phyloP scores from a whole-genome alignment of 2,888 invertebrate genomes.

The Athalia rosae region DNA sequence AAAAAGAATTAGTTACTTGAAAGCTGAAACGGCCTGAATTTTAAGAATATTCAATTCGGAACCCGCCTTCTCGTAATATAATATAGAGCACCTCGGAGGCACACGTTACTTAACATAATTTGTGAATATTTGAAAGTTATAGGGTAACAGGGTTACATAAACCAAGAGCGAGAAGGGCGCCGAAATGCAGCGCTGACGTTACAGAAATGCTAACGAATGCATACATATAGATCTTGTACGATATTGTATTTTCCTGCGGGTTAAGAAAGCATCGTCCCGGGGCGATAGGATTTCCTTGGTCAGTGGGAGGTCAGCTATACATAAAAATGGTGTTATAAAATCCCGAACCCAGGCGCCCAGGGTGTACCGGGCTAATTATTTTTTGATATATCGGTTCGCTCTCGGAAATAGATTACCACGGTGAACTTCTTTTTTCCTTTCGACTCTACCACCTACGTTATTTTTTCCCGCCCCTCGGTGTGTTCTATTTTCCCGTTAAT shows the following conservation, averaged over 20 bases:
- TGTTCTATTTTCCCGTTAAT: conserved; percentile 1
- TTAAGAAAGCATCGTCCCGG: conserved; percentile 10
- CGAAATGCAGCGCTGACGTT: not conserved
- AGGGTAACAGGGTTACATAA: too few species aligned
- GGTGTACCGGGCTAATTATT: conserved; percentile 58
- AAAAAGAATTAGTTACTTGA: too few species aligned
- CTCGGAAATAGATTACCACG: conserved; percentile 58
- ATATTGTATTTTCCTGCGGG: conserved; percentile 11
- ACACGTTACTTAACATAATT: too few species aligned
- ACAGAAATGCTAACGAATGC: conserved; percentile 23
- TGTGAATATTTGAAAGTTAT: too few species aligned
- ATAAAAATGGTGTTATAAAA: conserved; percentile 44
- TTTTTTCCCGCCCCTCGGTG: not conserved
- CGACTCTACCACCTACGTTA: not conserved
- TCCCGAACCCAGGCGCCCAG: conserved; percentile 42
- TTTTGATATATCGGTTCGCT: conserved; percentile 54
- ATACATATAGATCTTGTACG: not conserved
- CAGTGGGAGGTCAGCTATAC: conserved; percentile 47
- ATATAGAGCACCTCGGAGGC: too few species aligned
- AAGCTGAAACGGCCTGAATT: too few species aligned
- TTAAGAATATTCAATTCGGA: too few species aligned
- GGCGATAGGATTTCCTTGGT: conserved; percentile 36
- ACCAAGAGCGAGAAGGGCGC: too few species aligned
- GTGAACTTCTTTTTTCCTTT: not conserved
- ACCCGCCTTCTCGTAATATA: too few species aligned